Base-by-base conservation (phyloP, 53 echinoderm and acorn worm genomes). In the Stichopus horrens region DNA sequence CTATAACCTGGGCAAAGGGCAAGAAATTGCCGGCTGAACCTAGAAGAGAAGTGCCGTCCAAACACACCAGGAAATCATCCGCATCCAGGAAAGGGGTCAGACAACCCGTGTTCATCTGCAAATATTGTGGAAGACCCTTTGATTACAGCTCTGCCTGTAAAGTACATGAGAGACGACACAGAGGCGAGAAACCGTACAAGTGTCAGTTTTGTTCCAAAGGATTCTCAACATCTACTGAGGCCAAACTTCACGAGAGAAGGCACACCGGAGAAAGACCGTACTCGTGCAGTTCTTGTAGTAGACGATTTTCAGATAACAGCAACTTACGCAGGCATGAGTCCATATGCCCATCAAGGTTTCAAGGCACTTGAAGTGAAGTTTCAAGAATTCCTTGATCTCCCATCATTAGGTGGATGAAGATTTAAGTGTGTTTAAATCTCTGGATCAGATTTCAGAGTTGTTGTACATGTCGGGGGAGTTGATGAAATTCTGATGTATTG, bases 181-280 rank as follows among this genome's bases (percentile, higher is more conserved):
- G 75, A 7, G 91, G 91, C 5, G 76, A 88, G 21, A 91, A 91
- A 51, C 74, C 91, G 20, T 91, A 88, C 65, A 83, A 75, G 16
- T 91, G 91, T 66, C 58, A 88, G n/a, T 74, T 75, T 54, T 91
- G 91, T 65, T 88, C 91, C 52, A 81, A 81, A 56, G 81, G 57
- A n/a, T 81, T 81, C 14, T 58, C 81, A 18, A 81, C 57, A 21
- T 81, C 57, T 58, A 81, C n/a, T n/a, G 81, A 81, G 57, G 81
- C 81, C 8, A 81, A 81, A 53, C 81, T 81, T 20, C 91, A 91
- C 59, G 58, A 88, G 78, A 74, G 91, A 18, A 88, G 81, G n/a
- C 91, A 91, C 75, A 88, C 91, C 14, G 91, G 88, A 58, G 91
- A 83, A n/a, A 88, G 83, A 60, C 91, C 91, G 9, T 88, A 91